Percentiles rank a stretch among this genome's conserved stretches.
Evolutionary conservation across 2,113 vertebrate species (phyloP).

Genomic region (Camelus bactrianus): DNA sequence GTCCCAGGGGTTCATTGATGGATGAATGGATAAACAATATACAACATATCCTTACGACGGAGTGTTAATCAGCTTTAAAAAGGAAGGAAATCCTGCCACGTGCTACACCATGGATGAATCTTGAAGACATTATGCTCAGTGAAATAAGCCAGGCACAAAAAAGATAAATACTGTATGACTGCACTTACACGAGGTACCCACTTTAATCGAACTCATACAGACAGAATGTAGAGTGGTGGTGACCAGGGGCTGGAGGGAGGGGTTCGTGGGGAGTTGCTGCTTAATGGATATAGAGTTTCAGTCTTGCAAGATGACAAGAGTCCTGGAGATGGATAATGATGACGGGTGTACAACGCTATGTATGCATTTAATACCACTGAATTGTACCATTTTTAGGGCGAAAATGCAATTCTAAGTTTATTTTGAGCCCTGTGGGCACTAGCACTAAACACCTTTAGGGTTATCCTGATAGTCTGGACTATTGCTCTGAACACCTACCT

Average conservation of each 20-base stretch:
- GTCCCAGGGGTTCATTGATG: not conserved
- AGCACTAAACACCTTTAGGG: not conserved
- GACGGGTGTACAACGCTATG: not conserved
- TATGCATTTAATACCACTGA: not conserved
- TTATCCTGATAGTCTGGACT: not conserved
- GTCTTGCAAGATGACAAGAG: not conserved
- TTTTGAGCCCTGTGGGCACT: not conserved
- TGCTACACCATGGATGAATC: not conserved
- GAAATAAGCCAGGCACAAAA: constrained; percentile 5
- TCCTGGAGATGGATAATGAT: not conserved
- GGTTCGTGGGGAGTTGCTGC: not conserved
- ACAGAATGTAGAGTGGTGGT: not conserved
- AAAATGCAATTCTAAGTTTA: not conserved
- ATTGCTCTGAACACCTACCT: not conserved
- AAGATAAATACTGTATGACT: not conserved
- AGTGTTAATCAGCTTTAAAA: not conserved
- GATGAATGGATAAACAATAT: not conserved
- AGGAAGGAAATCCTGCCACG: not conserved
- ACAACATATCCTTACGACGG: too few relatives aligned
- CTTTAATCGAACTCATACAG: not conserved
- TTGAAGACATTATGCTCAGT: not conserved
- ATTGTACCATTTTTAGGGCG: not conserved
- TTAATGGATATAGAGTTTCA: not conserved
- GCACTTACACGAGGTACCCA: not conserved
- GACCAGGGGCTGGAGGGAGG: not conserved